These are phyloP conservation scores for Corythucha ciliata DNA, from an alignment of 2,888 invertebrate genomes.

Conservation along the genomic window DNA sequence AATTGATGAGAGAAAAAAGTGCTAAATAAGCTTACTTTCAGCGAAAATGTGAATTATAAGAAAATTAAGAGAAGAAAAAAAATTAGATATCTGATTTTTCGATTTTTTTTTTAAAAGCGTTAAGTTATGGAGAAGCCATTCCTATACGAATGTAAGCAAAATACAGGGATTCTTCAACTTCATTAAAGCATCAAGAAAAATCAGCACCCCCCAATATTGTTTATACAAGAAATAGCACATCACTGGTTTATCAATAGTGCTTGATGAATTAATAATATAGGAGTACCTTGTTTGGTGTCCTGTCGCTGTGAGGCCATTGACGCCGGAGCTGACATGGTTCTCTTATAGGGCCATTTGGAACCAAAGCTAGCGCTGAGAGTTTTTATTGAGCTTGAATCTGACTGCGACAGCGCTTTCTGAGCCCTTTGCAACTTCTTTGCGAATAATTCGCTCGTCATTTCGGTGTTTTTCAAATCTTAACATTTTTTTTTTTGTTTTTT, in stretches of 20 bases:
- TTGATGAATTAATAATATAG: no score
- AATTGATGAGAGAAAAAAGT: no score
- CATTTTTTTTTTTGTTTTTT: constrained; percentile 4
- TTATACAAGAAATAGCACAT: no score
- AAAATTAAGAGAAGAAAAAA: no score
- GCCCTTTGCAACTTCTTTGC: constrained; percentile 79
- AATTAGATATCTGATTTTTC: no score
- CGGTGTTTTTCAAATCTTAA: constrained; percentile 77
- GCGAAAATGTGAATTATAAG: no score
- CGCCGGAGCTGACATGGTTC: constrained; percentile 88
- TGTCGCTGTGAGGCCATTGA: constrained; percentile 67
- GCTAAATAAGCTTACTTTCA: no score
- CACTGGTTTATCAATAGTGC: no score
- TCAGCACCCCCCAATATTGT: constrained; percentile 19
- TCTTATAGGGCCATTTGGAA: constrained; percentile 88
- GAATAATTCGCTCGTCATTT: constrained; percentile 76
- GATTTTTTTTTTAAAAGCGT: no score
- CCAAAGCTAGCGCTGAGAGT: constrained; percentile 81
- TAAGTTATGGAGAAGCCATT: no score
- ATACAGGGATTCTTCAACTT: no score
- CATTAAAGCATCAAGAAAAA: constrained; percentile 9
- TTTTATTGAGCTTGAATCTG: constrained; percentile 55
- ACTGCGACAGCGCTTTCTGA: constrained; percentile 70
- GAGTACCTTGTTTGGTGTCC: constrained; percentile 53
- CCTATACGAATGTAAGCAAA: no score